Conservation (phyloP, 2,113 vertebrate genomes). For the Dinomys branickii region DNA sequence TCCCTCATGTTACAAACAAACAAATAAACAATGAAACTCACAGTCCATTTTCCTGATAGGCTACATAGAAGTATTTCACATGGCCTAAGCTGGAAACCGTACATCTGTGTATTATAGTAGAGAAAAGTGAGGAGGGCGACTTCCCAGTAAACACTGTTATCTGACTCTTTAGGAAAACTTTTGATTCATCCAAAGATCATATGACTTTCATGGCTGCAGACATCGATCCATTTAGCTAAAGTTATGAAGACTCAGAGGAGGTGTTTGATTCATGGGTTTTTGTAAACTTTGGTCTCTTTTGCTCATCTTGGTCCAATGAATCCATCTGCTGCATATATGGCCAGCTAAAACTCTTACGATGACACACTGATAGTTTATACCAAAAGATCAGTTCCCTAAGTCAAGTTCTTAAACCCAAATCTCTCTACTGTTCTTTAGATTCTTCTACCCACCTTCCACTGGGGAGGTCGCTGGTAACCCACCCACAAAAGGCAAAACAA, state of each 20-base stretch:
- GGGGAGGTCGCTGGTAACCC: background rate
- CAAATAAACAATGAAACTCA: background rate
- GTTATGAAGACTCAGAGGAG: slow-evolving; percentile 9
- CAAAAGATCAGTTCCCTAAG: background rate
- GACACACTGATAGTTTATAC: background rate
- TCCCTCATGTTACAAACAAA: background rate
- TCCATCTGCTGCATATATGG: slow-evolving; percentile 22
- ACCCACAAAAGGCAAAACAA: background rate
- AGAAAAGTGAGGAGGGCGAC: slow-evolving; percentile 2
- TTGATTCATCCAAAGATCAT: too few species aligned
- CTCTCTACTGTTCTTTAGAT: background rate
- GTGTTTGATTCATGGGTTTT: slow-evolving; percentile 7
- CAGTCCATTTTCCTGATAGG: slow-evolving; percentile 46
- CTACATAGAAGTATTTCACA: slow-evolving; percentile 46
- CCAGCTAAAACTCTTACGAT: background rate
- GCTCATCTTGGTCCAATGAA: slow-evolving; percentile 4
- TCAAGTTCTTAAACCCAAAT: background rate
- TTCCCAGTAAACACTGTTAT: background rate
- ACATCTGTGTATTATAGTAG: slow-evolving; percentile 35
- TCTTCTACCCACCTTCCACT: background rate
- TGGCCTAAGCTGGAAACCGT: background rate
- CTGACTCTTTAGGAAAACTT: background rate
- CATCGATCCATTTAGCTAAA: background rate
- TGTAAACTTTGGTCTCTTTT: slow-evolving; percentile 9
- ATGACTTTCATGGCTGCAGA: background rate